Evolutionary conservation across 2,888 invertebrate species (phyloP).

Genomic region (Hirtodrosophila cameraria): DNA sequence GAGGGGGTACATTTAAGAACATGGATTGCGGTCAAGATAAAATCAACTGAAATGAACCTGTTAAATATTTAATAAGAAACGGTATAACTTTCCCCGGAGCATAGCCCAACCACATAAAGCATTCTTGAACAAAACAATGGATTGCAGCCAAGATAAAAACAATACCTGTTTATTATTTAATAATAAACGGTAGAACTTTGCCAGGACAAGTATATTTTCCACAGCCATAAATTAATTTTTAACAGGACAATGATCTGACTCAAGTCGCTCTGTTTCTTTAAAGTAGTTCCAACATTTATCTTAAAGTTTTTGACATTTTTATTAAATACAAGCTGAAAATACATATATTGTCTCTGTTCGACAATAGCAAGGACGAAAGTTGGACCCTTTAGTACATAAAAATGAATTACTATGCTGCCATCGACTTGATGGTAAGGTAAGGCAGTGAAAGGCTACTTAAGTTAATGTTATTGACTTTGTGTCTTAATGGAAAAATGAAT

Average conservation of each 20-base stretch:
- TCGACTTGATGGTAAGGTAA: slow-evolving; percentile 2
- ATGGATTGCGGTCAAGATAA: background rate
- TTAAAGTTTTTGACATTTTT: too few relatives aligned
- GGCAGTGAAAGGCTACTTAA: slow-evolving; percentile 42
- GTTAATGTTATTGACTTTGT: slow-evolving; percentile 55
- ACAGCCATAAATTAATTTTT: background rate
- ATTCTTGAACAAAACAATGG: too few relatives aligned
- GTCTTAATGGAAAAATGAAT: slow-evolving; percentile 56
- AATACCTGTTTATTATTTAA: too few relatives aligned
- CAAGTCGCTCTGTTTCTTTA: too few relatives aligned
- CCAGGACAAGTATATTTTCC: background rate
- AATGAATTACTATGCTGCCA: slow-evolving; percentile 20
- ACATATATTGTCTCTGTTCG: too few relatives aligned
- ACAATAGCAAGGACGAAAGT: background rate
- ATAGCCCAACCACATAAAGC: too few relatives aligned
- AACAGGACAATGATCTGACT: too few relatives aligned
- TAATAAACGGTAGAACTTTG: too few relatives aligned
- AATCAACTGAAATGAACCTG: too few relatives aligned
- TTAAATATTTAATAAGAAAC: background rate
- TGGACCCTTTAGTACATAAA: slow-evolving; percentile 36
- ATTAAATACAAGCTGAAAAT: too few relatives aligned
- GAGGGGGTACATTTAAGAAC: background rate
- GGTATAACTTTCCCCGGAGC: background rate
- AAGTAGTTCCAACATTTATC: background rate
- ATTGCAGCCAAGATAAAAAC: too few relatives aligned